Evolutionary conservation across 2,113 vertebrate species (phyloP).

Genomic region (Phylloscopus whistleri): DNA sequence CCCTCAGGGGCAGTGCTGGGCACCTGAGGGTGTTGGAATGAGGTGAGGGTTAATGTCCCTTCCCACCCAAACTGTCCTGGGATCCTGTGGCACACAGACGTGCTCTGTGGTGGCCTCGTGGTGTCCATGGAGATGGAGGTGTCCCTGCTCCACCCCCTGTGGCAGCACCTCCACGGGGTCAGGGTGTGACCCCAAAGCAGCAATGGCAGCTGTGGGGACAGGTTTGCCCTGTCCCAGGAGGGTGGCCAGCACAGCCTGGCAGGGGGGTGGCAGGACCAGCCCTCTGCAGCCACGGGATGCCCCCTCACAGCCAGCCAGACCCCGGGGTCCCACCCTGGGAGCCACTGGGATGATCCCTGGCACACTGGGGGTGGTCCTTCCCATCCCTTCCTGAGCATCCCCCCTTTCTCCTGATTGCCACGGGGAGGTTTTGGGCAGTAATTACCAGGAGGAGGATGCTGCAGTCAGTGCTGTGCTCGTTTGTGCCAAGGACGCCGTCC

Average conservation of each 20-base stretch:
- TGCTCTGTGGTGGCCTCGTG: neutral
- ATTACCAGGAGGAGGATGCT: neutral
- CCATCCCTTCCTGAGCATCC: neutral
- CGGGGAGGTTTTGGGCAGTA: neutral
- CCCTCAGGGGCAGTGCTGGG: neutral
- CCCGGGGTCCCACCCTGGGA: neutral
- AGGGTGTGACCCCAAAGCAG: neutral
- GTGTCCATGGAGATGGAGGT: neutral
- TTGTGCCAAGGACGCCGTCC: neutral
- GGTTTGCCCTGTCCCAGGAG: neutral
- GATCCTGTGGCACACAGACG: fast-evolving
- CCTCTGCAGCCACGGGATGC: fast-evolving
- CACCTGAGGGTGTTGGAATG: neutral
- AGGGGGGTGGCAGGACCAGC: neutral
- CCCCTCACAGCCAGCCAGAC: neutral
- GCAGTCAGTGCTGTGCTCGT: neutral
- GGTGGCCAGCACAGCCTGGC: neutral
- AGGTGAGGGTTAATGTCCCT: neutral
- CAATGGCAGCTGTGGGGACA: neutral
- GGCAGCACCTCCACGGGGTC: fast-evolving
- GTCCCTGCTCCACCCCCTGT: neutral
- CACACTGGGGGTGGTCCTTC: neutral
- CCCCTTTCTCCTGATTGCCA: neutral
- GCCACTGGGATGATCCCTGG: neutral
- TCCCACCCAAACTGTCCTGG: neutral